Percentiles rank a stretch among this genome's conserved stretches.
Evolutionary conservation across 2,113 vertebrate genomes (phyloP).

Genomic region (Chionomys nivalis): DNA sequence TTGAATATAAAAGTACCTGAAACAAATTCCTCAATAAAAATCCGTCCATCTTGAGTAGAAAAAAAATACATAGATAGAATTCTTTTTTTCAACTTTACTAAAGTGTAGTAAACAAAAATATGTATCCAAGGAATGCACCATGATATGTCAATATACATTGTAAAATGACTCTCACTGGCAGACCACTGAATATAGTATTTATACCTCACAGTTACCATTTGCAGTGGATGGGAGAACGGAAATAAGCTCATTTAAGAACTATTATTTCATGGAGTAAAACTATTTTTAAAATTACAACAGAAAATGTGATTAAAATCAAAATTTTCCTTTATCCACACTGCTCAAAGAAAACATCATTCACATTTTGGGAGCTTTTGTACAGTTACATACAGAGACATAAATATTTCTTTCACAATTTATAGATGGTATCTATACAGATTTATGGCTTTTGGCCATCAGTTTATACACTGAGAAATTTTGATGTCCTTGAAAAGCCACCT

Average conservation of each 20-base stretch:
- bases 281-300: not conserved
- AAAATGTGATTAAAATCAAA: not conserved
- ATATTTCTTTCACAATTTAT: not conserved
- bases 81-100: not conserved
- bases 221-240: accelerated
- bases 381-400: not conserved
- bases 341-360: not conserved
- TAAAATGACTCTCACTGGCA: not conserved
- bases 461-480: constrained; percentile 30
- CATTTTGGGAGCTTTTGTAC: not conserved
- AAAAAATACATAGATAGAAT: not conserved
- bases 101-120: not conserved
- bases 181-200: not conserved
- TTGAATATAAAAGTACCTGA: not conserved
- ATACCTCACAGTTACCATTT: not conserved
- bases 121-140: not conserved
- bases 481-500: constrained; percentile 53
- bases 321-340: not conserved
- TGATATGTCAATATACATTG: not conserved
- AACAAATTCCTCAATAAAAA: not conserved
- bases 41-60: not conserved
- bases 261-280: not conserved
- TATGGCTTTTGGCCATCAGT: not conserved
- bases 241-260: not conserved
- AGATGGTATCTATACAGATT: not conserved